A percentile compares a stretch with the other conserved stretches of the same genome.
These are phyloP conservation scores for Corythucha ciliata DNA, from an alignment of 2,888 invertebrate genomes.

Conservation along the genomic window DNA sequence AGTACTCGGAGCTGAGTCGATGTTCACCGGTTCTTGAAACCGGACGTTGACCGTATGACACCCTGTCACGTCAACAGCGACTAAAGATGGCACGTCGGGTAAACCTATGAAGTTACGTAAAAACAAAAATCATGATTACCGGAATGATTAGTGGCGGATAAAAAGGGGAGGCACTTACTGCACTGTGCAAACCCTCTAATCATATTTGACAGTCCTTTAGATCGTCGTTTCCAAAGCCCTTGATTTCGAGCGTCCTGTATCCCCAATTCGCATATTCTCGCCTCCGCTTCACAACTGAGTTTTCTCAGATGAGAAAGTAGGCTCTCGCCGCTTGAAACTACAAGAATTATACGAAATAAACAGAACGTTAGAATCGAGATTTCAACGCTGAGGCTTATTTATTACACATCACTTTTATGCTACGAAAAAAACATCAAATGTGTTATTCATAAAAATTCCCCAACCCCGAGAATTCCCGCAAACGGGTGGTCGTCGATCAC, in stretches of 20 bases:
- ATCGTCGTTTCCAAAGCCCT: constrained; percentile 78
- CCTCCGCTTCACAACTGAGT: constrained; percentile 72
- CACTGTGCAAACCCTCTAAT: constrained; percentile 81
- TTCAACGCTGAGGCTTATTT: too few species aligned
- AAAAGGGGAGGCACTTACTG: constrained; percentile 45
- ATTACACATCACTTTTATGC: too few species aligned
- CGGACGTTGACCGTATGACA: constrained; percentile 57
- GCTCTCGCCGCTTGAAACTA: constrained; percentile 62
- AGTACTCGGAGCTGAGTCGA: constrained; percentile 72
- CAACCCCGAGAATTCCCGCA: too few species aligned
- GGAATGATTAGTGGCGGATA: neutral
- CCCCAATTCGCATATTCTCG: constrained; percentile 68
- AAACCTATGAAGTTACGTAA: constrained; percentile 45
- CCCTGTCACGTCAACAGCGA: constrained; percentile 62
- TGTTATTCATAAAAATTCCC: too few species aligned
- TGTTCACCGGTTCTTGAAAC: constrained; percentile 58
- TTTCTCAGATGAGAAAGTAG: constrained; percentile 66
- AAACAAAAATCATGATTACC: neutral
- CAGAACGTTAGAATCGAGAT: too few species aligned
- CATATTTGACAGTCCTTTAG: constrained; percentile 68
- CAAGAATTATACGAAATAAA: neutral
- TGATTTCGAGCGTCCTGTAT: constrained; percentile 56
- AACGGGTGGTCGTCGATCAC: too few species aligned
- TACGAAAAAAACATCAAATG: too few species aligned
- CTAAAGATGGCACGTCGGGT: constrained; percentile 71